Base-by-base conservation (phyloP, 2,113 vertebrate genomes). In the Alouatta palliata region DNA sequence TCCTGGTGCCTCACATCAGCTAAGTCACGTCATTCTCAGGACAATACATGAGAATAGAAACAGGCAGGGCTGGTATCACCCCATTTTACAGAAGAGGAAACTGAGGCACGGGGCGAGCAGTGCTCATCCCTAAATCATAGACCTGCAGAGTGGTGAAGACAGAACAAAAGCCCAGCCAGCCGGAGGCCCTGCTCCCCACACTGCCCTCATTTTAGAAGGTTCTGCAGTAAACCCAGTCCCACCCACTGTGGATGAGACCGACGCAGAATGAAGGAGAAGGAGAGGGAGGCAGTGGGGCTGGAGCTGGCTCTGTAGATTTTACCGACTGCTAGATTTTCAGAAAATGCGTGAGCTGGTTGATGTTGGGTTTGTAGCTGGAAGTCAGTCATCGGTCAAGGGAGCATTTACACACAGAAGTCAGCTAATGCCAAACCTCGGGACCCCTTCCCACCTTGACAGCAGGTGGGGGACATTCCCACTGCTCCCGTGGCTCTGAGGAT, bases 241-340 rank as follows among this genome's bases (percentile, higher is more conserved):
- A 1, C 17, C 23, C 23, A 5, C 17, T 40, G 32, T 61, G 37
- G 81, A 61, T 56, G 25, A 16, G 23, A 30, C 6, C n/a, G 61
- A 83, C 8, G 43, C 6, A 58, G n/a, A 61, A 19, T 61, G 17
- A 19, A 30, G 0, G 14, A 83, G 54, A 40, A 30, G 16, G 43
- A 27, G 40, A 61, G 4, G 1, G 47, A 25, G 32, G 64, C 23
- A 4, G 1, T 4, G 25, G 13, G 23, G 21, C 40, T 73, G 25
- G 58, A 20, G 1, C 8, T 8, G 7, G 27, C 25, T 71, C n/a
- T 23, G 47, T 11, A 10, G 32, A 77, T 35, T 32, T 32, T 43
- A 20, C 13, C 0, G 8, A 54, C 23, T 6, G 8, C 11, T 6
- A 43, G 54, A 20, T 56, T 40, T 32, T 17, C 25, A 12, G n/a